These are phyloP conservation scores for Bos javanicus DNA, from an alignment of 2,113 vertebrate species.

Conservation along the genomic window DNA sequence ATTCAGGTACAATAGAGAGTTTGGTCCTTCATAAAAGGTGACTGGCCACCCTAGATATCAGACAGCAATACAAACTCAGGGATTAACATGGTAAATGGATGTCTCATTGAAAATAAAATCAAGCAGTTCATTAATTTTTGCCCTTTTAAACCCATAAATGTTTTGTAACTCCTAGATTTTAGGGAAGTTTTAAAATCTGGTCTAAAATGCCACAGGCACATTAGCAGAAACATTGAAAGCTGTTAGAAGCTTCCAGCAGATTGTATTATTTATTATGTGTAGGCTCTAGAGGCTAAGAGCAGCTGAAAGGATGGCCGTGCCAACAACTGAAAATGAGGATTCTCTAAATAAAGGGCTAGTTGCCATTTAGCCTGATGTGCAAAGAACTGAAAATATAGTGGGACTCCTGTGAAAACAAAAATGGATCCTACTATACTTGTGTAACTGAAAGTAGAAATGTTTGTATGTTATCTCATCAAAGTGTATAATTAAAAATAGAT, in stretches of 20 bases:
- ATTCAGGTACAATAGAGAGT: background rate
- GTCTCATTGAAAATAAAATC: conserved; percentile 26
- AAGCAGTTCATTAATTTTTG: conserved; percentile 54
- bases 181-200: conserved; percentile 50
- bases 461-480: background rate
- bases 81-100: background rate
- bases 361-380: conserved; percentile 41
- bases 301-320: conserved; percentile 26
- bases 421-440: background rate
- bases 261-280: conserved; percentile 57
- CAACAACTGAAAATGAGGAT: conserved; percentile 40
- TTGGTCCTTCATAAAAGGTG: background rate
- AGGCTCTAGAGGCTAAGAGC: conserved; percentile 42
- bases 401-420: background rate
- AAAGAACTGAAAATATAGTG: conserved; percentile 25
- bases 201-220: conserved; percentile 59
- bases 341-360: conserved; percentile 49
- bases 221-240: conserved; percentile 56
- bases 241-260: conserved; percentile 32
- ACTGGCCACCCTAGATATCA: background rate
- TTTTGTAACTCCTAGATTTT: conserved; percentile 54
- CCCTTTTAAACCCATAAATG: conserved; percentile 37
- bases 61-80: background rate
- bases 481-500: conserved; percentile 23
- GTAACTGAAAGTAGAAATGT: background rate